Evolutionary conservation across 2,888 invertebrate species (phyloP).

Genomic region (Microctonus aethiopoides): DNA sequence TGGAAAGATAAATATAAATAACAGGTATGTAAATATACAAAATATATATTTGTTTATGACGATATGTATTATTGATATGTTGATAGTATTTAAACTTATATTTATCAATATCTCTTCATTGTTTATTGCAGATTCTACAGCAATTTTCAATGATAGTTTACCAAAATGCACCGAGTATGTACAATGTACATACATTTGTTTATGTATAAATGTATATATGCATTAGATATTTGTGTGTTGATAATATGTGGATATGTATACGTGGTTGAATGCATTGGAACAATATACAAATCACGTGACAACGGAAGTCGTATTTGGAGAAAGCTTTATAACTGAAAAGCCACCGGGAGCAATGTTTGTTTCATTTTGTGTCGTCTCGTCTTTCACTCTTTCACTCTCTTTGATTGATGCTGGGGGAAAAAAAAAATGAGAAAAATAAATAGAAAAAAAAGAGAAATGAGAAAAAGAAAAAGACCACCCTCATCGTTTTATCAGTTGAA

Average conservation of each 20-base stretch:
- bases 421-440: not conserved
- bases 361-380: slow-evolving; percentile 19
- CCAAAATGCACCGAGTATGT: not conserved
- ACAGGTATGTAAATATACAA: not conserved
- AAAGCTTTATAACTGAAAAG: slow-evolving; percentile 33
- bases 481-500: slow-evolving; percentile 28
- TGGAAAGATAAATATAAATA: too few relatives aligned
- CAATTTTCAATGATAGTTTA: not conserved
- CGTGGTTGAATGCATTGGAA: slow-evolving; percentile 24
- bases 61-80: not conserved
- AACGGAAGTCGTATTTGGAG: slow-evolving; percentile 35
- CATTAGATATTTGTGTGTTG: not conserved
- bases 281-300: slow-evolving; percentile 41
- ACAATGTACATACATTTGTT: slow-evolving; percentile 7
- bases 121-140: not conserved
- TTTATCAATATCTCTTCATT: not conserved
- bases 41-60: not conserved
- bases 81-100: not conserved
- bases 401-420: not conserved
- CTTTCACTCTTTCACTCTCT: slow-evolving; percentile 26
- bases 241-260: slow-evolving; percentile 1
- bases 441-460: slow-evolving; percentile 5
- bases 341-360: slow-evolving; percentile 31
- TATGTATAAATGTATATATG: not conserved
- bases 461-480: slow-evolving; percentile 42